Conservation (phyloP, 2,113 vertebrate genomes). For the Rhynchopsitta pachyrhyncha region DNA sequence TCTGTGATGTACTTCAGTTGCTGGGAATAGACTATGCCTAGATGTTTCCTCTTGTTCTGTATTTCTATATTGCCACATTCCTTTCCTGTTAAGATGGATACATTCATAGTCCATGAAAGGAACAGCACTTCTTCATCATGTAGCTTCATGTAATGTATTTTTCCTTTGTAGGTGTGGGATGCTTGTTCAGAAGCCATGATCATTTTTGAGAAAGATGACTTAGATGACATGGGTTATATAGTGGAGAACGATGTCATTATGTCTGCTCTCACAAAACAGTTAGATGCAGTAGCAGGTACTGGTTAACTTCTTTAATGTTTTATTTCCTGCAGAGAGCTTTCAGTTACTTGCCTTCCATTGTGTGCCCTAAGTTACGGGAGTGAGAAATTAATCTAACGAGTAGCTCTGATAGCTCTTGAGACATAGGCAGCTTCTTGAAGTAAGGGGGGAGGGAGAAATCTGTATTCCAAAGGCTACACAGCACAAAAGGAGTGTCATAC, state of each 20-base stretch:
- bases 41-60: neutral
- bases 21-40: neutral
- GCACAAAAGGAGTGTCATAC: neutral
- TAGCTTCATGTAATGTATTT: neutral
- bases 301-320: constrained; percentile 7
- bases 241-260: constrained; percentile 95
- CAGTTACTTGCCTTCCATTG: neutral
- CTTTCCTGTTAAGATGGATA: neutral
- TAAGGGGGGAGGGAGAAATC: neutral
- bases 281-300: constrained; percentile 87
- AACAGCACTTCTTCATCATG: neutral
- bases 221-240: constrained; percentile 93
- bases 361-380: neutral
- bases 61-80: neutral
- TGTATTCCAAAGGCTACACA: neutral
- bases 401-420: neutral
- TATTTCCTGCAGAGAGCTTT: neutral
- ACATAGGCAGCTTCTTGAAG: neutral
- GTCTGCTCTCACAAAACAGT: constrained; percentile 88
- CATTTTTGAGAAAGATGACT: constrained; percentile 92
- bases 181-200: constrained; percentile 97
- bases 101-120: neutral
- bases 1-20: neutral
- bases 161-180: constrained; percentile 90
- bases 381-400: neutral